Percentiles rank a stretch among this genome's conserved stretches.
These are phyloP conservation scores for Cyprinodon brontotheroides DNA, from an alignment of 2,113 vertebrate genomes.

Conservation along the genomic window DNA sequence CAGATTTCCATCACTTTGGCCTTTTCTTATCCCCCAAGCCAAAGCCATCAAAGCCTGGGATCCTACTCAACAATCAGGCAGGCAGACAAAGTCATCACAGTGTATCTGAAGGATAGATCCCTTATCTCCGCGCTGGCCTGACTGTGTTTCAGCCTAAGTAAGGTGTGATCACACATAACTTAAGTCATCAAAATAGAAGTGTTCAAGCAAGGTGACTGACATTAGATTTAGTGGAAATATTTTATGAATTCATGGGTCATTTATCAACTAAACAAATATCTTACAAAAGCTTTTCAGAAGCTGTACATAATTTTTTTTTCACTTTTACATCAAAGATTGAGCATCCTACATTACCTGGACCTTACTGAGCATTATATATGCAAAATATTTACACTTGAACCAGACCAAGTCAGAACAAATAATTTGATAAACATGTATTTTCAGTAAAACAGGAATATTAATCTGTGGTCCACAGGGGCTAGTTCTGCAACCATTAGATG, in stretches of 20 bases:
- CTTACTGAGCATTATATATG: neutral
- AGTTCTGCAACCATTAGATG: neutral
- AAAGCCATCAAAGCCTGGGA: conserved; percentile 67
- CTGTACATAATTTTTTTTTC: neutral
- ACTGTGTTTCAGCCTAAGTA: conserved; percentile 32
- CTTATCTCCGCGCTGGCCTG: conserved; percentile 45
- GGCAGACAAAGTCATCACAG: conserved; percentile 69
- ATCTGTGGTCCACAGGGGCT: neutral
- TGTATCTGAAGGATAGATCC: conserved; percentile 65
- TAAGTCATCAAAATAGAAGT: conserved; percentile 22
- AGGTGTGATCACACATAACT: conserved; percentile 49
- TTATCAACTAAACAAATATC: neutral
- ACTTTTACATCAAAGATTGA: neutral
- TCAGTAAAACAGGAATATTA: neutral
- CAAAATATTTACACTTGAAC: neutral
- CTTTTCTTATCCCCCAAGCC: conserved; percentile 68
- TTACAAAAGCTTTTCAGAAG: neutral
- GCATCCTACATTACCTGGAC: neutral
- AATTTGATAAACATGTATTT: neutral
- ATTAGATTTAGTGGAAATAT: neutral
- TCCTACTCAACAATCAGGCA: conserved; percentile 52
- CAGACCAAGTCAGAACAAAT: neutral
- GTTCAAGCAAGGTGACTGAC: conserved; percentile 15
- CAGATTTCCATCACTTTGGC: conserved; percentile 73
- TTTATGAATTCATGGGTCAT: conserved; percentile 10